Base-by-base conservation (phyloP, 1,140 invertebrate species). In the Drosophila subobscura region DNA sequence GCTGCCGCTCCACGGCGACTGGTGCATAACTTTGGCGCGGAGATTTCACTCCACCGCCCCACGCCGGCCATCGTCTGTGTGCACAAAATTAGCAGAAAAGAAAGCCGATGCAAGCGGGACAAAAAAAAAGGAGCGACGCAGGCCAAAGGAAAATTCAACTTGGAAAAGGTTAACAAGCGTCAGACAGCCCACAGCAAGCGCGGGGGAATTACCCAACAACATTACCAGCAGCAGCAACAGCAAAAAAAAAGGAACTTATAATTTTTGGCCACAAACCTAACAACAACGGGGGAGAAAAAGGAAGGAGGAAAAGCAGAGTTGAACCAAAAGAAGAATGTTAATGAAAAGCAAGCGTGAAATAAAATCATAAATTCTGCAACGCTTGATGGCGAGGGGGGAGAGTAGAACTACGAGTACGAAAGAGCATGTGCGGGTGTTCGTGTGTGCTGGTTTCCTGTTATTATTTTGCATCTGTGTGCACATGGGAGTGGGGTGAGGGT, bases 281-380 rank as follows among this genome's bases (percentile, higher is more conserved):
- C 45, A 52, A 14, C 45, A 58, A 58, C 37, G 16, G 16, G 16
- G 16, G 16, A 54, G 16, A 54, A 66, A 83, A 57, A 55, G 40
- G 60, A 47, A 54, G 60, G 70, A 59, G 37, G 27, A 53, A 56
- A 66, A 63, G 52, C 20, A 12, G 52, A 55, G 44, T 20, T 14
- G 12, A 16, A 45, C 29, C 64, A 41, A 68, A 67, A 49, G 64
- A 47, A 65, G 66, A 77, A 77, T 85, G 77, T 88, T 88, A 89
- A 88, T 88, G 83, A 88, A 88, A 88, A 88, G 83, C 83, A 88
- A 88, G 83, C 83, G 83, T 88, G 83, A 88, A 88, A 88, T 88
- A 88, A 88, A 88, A 88, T 88, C 83, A 88, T 88, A 88, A 88
- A 88, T 88, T 88, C 72, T 83, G 66, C 78, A 88, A 60, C 40